phyloP scores from a whole-genome alignment of 2,113 vertebrate species.

The Siniperca chuatsi region DNA sequence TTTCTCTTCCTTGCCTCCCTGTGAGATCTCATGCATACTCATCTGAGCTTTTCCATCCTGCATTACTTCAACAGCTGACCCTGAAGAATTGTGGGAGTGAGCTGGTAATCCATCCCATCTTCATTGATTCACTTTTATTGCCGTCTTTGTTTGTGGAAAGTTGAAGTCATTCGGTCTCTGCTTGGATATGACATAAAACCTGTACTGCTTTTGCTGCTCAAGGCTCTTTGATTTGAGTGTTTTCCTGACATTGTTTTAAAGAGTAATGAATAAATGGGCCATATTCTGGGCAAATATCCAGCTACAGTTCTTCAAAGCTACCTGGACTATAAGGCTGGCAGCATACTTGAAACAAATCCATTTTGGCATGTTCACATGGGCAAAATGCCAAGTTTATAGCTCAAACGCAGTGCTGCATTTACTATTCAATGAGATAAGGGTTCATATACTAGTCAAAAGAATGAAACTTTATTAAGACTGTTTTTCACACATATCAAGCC shows the following conservation, averaged over 20 bases:
- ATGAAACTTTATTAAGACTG: not conserved
- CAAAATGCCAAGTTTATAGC: slow-evolving; percentile 13
- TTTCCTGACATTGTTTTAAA: slow-evolving; percentile 54
- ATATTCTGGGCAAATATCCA: slow-evolving; percentile 50
- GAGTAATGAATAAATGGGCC: slow-evolving; percentile 18
- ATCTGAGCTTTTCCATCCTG: not conserved
- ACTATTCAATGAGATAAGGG: not conserved
- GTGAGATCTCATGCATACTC: not conserved
- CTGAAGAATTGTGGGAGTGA: not conserved
- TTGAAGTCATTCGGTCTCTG: not conserved
- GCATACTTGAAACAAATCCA: slow-evolving; percentile 26
- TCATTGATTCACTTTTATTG: slow-evolving; percentile 28
- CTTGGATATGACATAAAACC: not conserved
- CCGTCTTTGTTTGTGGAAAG: slow-evolving; percentile 22
- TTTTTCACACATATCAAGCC: not conserved
- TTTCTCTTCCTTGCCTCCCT: not conserved
- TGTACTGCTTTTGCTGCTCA: not conserved
- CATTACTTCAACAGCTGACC: not conserved
- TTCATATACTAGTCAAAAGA: not conserved
- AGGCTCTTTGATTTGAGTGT: slow-evolving; percentile 18
- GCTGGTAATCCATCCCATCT: not conserved
- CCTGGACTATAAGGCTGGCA: not conserved
- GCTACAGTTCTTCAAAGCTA: slow-evolving; percentile 36
- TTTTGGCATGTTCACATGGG: slow-evolving; percentile 17
- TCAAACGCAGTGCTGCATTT: not conserved